A percentile compares a stretch with the other conserved stretches of the same genome.
These are phyloP conservation scores for Argyresthia albistria DNA, from an alignment of 2,888 invertebrate genomes.

Conservation along the genomic window DNA sequence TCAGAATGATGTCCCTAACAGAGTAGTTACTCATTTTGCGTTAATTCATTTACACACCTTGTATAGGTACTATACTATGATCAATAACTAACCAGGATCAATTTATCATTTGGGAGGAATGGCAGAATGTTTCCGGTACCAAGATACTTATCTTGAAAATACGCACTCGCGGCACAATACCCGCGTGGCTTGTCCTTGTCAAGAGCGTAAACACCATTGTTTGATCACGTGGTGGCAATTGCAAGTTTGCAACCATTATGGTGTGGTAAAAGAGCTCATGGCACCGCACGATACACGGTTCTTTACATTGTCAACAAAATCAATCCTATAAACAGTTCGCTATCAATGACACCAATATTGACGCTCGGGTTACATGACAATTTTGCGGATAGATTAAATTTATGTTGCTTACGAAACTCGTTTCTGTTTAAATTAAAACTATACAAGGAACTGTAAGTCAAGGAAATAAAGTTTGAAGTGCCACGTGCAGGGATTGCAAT, in stretches of 20 bases:
- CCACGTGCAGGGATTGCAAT: constrained; percentile 53
- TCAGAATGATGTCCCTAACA: no score
- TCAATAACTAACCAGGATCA: no score
- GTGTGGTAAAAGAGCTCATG: constrained; percentile 46
- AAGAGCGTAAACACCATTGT: constrained; percentile 60
- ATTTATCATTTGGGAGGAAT: no score
- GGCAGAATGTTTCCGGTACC: neutral
- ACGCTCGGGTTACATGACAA: neutral
- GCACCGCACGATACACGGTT: constrained; percentile 34
- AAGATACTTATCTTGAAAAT: neutral
- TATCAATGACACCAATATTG: neutral
- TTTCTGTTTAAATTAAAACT: neutral
- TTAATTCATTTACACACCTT: no score
- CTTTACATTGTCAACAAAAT: constrained; percentile 20
- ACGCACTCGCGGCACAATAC: neutral
- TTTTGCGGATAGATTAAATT: no score
- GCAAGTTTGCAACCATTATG: constrained; percentile 37
- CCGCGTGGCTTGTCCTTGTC: constrained; percentile 40
- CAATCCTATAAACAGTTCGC: neutral
- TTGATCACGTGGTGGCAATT: constrained; percentile 46
- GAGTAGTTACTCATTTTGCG: no score
- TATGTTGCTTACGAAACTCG: neutral
- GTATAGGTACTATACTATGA: no score
- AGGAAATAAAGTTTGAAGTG: constrained; percentile 30
- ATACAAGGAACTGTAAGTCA: neutral